Evolutionary conservation across 2,797 vertebrate species (phyloP), one percentile per base, ranked within the genome.

Genomic region (Crenuchus spilurus): DNA sequence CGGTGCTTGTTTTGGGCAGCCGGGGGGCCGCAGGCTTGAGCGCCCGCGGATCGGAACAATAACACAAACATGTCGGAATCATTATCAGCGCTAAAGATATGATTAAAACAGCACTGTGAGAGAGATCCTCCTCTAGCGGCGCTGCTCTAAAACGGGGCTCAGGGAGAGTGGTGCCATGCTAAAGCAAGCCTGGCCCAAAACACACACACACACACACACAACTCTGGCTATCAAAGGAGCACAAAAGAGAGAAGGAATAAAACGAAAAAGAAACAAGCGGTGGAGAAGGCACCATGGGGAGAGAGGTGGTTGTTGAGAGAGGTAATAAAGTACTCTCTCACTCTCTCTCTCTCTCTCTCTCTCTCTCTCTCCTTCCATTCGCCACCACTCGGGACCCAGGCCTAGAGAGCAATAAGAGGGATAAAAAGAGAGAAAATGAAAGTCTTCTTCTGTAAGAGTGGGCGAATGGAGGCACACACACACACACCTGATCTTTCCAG

Each of bases 31-130:
- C 89, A 93, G 88, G 91, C 84, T 67, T 84, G 89, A 92, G 86
- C 90, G 88, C 69, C 86, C 87, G 87, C 91, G 92, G 85, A 92
- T 92, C 87, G 85, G 74, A 88, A 87, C 86, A 87, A 89, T 88
- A 92, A 81, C 74, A 64, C 91, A 90, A 92, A 92, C 85, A 87
- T 89, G 91, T 92, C 89, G 92, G 88, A 90, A 89, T 89, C 88
- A 85, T 92, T 92, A 93, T 91, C 90, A 90, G 85, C 84, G 88
- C 78, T 83, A 87, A 88, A 91, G 90, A 91, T 84, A 87, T 80
- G 82, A 88, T 54, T 82, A 74, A 72, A 77, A 68, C 72, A 74
- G 77, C 46, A 11, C 61, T 54, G 51, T 9, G 60, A 57, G 49
- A 69, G 39, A n/a, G 64, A 55, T 66, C 62, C 66, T 68, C 58